A percentile compares a stretch with the other conserved stretches of the same genome.
phyloP scores from a whole-genome alignment of 2,888 invertebrate species.

The Ashinkailepas kermadecensis region DNA sequence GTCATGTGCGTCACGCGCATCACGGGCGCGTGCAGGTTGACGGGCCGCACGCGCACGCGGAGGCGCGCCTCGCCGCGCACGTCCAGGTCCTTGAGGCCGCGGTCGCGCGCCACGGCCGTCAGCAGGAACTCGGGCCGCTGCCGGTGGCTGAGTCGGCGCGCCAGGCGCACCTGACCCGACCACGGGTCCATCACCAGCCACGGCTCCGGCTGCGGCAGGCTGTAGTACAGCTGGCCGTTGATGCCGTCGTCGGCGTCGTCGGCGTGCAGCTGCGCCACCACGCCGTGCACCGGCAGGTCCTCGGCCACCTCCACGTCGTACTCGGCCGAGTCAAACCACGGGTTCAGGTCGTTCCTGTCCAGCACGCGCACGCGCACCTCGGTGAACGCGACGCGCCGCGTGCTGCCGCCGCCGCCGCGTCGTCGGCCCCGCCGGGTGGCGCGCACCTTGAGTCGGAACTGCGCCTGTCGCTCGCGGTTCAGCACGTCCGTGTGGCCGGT shows the following conservation, averaged over 20 bases:
- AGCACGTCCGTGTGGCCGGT: slow-evolving; percentile 79
- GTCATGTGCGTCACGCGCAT: slow-evolving; percentile 71
- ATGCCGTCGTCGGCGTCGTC: slow-evolving; percentile 93
- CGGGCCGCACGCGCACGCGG: slow-evolving; percentile 47
- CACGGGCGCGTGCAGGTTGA: slow-evolving; percentile 79
- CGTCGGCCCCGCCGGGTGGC: slow-evolving; percentile 47
- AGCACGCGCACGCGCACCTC: slow-evolving; percentile 62
- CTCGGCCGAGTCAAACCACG: slow-evolving; percentile 81
- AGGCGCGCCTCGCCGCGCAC: slow-evolving; percentile 58
- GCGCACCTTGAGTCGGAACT: slow-evolving; percentile 68
- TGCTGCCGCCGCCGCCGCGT: background rate
- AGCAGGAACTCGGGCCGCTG: slow-evolving; percentile 64
- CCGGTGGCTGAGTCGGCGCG: slow-evolving; percentile 63
- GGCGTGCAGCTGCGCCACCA: slow-evolving; percentile 52
- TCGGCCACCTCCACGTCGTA: slow-evolving; percentile 82
- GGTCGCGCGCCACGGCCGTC: slow-evolving; percentile 74
- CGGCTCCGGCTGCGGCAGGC: slow-evolving; percentile 69
- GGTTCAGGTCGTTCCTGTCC: slow-evolving; percentile 86
- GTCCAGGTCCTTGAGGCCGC: slow-evolving; percentile 57
- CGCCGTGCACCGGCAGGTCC: slow-evolving; percentile 69
- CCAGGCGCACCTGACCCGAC: slow-evolving; percentile 75
- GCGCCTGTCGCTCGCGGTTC: slow-evolving; percentile 83
- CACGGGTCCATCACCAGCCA: slow-evolving; percentile 90
- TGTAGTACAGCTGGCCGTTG: slow-evolving; percentile 96
- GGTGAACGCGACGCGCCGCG: slow-evolving; percentile 56